Evolutionary conservation across 2,113 vertebrate species (phyloP).

Genomic region (Lamprologus sp.): DNA sequence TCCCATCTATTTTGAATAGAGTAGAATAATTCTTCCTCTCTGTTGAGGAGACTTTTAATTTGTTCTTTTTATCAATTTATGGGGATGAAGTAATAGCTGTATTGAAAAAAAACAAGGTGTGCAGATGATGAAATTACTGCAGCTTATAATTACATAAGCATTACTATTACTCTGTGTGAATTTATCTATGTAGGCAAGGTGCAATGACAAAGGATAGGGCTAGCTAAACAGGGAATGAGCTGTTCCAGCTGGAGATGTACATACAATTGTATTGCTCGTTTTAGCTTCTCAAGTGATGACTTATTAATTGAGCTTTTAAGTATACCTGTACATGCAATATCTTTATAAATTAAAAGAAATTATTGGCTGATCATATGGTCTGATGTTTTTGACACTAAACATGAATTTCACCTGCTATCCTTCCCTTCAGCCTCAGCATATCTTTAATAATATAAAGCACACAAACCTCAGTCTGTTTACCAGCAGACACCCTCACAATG

Average conservation of each 20-base stretch:
- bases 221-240: not conserved
- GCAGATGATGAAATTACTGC: not conserved
- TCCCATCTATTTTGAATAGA: not conserved
- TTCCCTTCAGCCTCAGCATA: not conserved
- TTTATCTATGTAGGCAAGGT: not conserved
- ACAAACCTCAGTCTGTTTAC: not conserved
- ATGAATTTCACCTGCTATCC: not conserved
- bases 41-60: not conserved
- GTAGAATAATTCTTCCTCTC: not conserved
- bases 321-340: not conserved
- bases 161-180: not conserved
- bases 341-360: not conserved
- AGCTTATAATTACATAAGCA: not conserved
- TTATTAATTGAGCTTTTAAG: not conserved
- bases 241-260: not conserved
- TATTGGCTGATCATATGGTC: not conserved
- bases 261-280: not conserved
- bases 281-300: not conserved
- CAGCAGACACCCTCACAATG: not conserved
- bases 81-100: not conserved
- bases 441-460: not conserved
- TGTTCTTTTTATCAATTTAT: not conserved
- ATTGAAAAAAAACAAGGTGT: not conserved
- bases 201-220: not conserved
- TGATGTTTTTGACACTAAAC: not conserved